A percentile compares a stretch with the other conserved stretches of the same genome.
Evolutionary conservation across 2,888 invertebrate genomes (phyloP).

Genomic region (Drosophila emarginata): DNA sequence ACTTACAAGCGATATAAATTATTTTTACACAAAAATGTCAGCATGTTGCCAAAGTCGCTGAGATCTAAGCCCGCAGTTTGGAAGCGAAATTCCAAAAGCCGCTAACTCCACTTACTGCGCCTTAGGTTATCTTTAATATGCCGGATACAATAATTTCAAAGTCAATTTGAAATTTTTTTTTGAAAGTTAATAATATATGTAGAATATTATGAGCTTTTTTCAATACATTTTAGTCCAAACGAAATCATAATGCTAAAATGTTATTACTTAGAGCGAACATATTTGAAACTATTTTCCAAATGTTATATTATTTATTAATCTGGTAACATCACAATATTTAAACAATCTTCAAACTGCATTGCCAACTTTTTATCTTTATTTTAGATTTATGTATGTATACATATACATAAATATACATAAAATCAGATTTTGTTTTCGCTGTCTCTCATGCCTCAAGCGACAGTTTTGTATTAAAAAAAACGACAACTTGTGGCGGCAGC

Average conservation of each 20-base stretch:
- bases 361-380: constrained; percentile 51
- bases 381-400: constrained; percentile 24
- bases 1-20: constrained; percentile 69
- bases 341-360: constrained; percentile 64
- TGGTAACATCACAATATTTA: constrained; percentile 61
- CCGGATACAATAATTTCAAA: constrained; percentile 37
- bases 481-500: constrained; percentile 72
- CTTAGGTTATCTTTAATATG: no score
- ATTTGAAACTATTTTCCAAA: constrained; percentile 34
- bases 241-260: not conserved
- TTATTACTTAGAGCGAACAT: not conserved
- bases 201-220: constrained; percentile 13
- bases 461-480: constrained; percentile 72
- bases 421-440: constrained; percentile 24
- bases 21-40: constrained; percentile 67
- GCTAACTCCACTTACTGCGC: constrained; percentile 44
- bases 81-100: no score
- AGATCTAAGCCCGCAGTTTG: no score
- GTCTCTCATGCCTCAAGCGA: constrained; percentile 74
- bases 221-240: constrained; percentile 17
- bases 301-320: constrained; percentile 56
- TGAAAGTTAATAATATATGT: no score
- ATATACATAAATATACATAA: constrained; percentile 28
- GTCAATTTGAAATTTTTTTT: no score
- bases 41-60: no score